phyloP scores from a whole-genome alignment of 1,140 invertebrate genomes.

The Megathymus violae region DNA sequence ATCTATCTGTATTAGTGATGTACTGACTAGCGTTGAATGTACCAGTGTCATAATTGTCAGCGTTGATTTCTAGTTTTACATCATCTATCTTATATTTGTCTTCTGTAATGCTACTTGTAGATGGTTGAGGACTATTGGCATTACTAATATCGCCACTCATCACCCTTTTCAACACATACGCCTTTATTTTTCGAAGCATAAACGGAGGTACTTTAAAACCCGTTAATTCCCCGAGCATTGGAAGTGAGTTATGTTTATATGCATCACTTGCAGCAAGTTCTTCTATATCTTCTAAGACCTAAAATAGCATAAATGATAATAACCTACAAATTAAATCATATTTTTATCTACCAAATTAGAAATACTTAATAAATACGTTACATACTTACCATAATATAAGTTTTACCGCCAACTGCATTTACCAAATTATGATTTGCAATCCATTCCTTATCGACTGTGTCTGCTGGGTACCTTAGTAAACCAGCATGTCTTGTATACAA shows the following conservation, averaged over 20 bases:
- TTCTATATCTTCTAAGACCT: conserved; percentile 91
- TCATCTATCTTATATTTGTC: conserved; percentile 71
- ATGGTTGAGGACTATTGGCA: conserved; percentile 69
- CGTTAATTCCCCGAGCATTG: conserved; percentile 87
- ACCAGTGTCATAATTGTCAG: conserved; percentile 59
- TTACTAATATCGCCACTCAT: conserved; percentile 63
- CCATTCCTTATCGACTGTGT: conserved; percentile 93
- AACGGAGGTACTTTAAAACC: conserved; percentile 90
- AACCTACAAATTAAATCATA: conserved; percentile 10
- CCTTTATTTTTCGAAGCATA: conserved; percentile 89
- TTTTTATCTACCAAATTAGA: conserved; percentile 11
- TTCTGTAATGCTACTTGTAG: conserved; percentile 59
- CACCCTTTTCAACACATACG: conserved; percentile 79
- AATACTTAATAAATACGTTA: too few species aligned
- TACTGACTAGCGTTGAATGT: conserved; percentile 73
- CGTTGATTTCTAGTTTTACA: conserved; percentile 65
- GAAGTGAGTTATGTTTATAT: conserved; percentile 87
- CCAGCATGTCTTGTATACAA: conserved; percentile 92
- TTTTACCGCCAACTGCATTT: conserved; percentile 90
- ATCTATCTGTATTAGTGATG: conserved; percentile 61
- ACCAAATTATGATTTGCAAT: conserved; percentile 90
- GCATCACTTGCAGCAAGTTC: conserved; percentile 89
- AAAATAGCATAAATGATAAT: conserved; percentile 38
- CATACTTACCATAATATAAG: conserved; percentile 88
- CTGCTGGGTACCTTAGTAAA: conserved; percentile 90